Evolutionary conservation across 1,140 invertebrate species (phyloP).

Genomic region (Ctenoplectra terminalis): DNA sequence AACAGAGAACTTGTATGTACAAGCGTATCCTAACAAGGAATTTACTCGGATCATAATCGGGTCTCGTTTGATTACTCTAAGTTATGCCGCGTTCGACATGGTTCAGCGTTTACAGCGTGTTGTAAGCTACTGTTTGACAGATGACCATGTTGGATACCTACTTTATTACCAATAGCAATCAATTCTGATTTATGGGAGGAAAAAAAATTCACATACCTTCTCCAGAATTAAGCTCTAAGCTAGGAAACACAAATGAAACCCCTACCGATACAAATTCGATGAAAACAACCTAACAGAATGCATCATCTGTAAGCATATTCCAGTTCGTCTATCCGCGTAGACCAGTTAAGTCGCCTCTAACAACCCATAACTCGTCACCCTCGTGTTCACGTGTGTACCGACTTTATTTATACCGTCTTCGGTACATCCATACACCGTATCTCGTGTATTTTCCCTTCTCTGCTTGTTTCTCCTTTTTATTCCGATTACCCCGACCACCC

Average conservation of each 20-base stretch:
- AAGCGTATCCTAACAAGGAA: not conserved
- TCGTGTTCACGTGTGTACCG: slow-evolving; percentile 19
- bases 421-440: slow-evolving; percentile 17
- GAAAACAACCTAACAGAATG: not conserved
- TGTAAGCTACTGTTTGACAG: slow-evolving; percentile 1
- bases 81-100: slow-evolving; percentile 29
- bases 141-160: not conserved
- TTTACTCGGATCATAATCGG: slow-evolving; percentile 23
- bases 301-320: not conserved
- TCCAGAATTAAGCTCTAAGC: not conserved
- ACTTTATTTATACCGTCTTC: slow-evolving; percentile 15
- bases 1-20: not conserved
- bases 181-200: too few species aligned
- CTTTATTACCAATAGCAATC: too few species aligned
- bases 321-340: slow-evolving; percentile 6
- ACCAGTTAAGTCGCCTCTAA: slow-evolving; percentile 19
- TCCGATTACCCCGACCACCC: not conserved
- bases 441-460: slow-evolving; percentile 9
- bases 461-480: not conserved
- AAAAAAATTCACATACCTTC: too few species aligned
- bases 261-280: not conserved
- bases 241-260: not conserved
- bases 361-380: slow-evolving; percentile 35
- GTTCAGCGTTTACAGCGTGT: not conserved
- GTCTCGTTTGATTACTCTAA: slow-evolving; percentile 22